phyloP scores from a whole-genome alignment of 2,888 invertebrate genomes.

The Yponomeuta evonymella region DNA sequence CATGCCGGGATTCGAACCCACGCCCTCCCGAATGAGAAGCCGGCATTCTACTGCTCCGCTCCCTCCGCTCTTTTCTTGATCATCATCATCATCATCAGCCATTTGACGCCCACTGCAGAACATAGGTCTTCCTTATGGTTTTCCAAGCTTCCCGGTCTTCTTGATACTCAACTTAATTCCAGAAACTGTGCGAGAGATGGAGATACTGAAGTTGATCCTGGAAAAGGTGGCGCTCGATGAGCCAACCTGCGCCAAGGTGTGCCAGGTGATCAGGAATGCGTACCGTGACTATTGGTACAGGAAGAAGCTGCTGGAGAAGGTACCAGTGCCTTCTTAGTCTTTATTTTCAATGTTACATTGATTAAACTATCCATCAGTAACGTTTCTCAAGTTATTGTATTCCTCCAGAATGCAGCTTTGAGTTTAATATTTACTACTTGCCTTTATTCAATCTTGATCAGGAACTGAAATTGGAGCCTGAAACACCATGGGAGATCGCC shows the following conservation, averaged over 20 bases:
- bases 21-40: too few relatives aligned
- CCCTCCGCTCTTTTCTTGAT: too few relatives aligned
- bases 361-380: too few relatives aligned
- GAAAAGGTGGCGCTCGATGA: conserved; percentile 42
- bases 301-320: conserved; percentile 50
- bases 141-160: too few relatives aligned
- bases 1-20: too few relatives aligned
- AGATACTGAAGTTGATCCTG: conserved; percentile 52
- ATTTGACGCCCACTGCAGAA: too few relatives aligned
- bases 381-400: too few relatives aligned
- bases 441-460: conserved; percentile 23
- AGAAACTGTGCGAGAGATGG: conserved; percentile 54
- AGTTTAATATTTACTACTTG: neutral
- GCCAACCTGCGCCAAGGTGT: conserved; percentile 48
- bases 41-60: too few relatives aligned
- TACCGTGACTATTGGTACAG: conserved; percentile 64
- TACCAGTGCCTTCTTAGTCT: conserved; percentile 21
- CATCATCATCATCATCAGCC: too few relatives aligned
- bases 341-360: too few relatives aligned
- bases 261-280: conserved; percentile 56
- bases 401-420: neutral
- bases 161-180: conserved; percentile 17
- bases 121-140: too few relatives aligned
- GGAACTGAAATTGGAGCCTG: conserved; percentile 39
- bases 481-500: conserved; percentile 60